These are phyloP conservation scores for Miltochrista miniata DNA, from an alignment of 2,888 invertebrate genomes.

Conservation along the genomic window DNA sequence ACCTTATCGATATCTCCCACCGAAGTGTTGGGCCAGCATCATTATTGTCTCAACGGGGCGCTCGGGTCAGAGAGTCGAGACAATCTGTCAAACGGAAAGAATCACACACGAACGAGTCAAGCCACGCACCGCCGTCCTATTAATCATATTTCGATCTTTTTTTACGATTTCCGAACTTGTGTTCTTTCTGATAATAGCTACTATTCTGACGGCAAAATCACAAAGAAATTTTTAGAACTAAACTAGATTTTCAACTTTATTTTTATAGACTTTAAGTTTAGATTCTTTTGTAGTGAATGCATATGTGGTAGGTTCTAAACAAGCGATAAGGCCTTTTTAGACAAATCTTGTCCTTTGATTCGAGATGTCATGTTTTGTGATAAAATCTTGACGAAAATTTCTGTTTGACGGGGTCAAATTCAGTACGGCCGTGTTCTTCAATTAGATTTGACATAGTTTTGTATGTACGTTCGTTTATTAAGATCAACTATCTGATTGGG, in stretches of 20 bases:
- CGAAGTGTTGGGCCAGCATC: conserved; percentile 58
- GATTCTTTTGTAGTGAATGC: conserved; percentile 15
- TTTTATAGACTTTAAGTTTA: conserved; percentile 25
- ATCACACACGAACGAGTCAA: conserved; percentile 71
- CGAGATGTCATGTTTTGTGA: conserved; percentile 74
- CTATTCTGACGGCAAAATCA: conserved; percentile 62
- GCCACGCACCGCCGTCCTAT: conserved; percentile 73
- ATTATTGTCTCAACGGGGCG: conserved; percentile 77
- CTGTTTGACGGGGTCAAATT: conserved; percentile 75
- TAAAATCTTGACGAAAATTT: conserved; percentile 78
- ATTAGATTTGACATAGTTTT: conserved; percentile 75
- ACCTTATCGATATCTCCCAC: conserved; percentile 61
- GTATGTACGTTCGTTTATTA: conserved; percentile 54
- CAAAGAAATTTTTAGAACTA: conserved; percentile 35
- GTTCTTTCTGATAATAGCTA: conserved; percentile 79
- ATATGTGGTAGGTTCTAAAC: conserved; percentile 40
- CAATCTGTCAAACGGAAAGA: conserved; percentile 82
- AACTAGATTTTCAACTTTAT: conserved; percentile 29
- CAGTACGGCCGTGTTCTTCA: conserved; percentile 65
- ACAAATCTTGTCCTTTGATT: conserved; percentile 80
- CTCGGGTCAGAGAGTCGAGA: conserved; percentile 80
- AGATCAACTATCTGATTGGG: conserved; percentile 62
- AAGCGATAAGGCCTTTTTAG: conserved; percentile 62
- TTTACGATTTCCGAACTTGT: conserved; percentile 77
- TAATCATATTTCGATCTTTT: conserved; percentile 81